Evolutionary conservation across 53 echinoderm and acorn worm species (phyloP), one percentile per base, ranked within the genome.

Genomic region (Glandiceps talaboti): DNA sequence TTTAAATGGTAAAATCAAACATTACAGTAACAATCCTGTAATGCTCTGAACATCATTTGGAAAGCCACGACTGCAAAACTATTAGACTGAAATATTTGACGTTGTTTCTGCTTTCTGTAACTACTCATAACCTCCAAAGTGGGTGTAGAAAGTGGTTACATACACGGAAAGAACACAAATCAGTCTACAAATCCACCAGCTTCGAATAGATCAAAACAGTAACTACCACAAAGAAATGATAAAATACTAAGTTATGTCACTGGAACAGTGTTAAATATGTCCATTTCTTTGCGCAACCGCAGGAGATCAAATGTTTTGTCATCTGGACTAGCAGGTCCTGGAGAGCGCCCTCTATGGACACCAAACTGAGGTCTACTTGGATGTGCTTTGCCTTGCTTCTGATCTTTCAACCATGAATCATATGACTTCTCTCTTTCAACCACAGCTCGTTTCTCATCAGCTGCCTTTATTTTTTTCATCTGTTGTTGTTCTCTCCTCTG

Each of bases 271-370:
- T 99, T 91, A 14, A 99, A 87, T 26, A 99, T 93, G 80, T 93
- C 91, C 99, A 99, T 99, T 79, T 99, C 99, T 83, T 99, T 93
- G 33, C 93, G 87, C 26, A 99, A 85, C 77, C 91, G 93, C 91
- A 91, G 85, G 81, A 99, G 79, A 79, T 99, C 99, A 78, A 99
- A 99, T 28, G 82, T 81, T 29, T 86, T 86, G 33, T 91, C 91
- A 26, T 99, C 99, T 1, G 93, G 93, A 1, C 90, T 84, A 14
- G 73, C 77, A 26, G 80, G 75, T 0, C 82, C 79, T 0, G 93
- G 93, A 1, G 92, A 89, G 74, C 79, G 84, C 25, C 77, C 80
- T 73, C 87, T 83, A 12, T 45, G 64, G 20, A 6, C 64, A 77
- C 79, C 76, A 30, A 85, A 30, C 80, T 84, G 79, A 25, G 74